These are phyloP conservation scores for Miniopterus natalensis DNA, from an alignment of 2,113 vertebrate genomes.

Conservation along the genomic window DNA sequence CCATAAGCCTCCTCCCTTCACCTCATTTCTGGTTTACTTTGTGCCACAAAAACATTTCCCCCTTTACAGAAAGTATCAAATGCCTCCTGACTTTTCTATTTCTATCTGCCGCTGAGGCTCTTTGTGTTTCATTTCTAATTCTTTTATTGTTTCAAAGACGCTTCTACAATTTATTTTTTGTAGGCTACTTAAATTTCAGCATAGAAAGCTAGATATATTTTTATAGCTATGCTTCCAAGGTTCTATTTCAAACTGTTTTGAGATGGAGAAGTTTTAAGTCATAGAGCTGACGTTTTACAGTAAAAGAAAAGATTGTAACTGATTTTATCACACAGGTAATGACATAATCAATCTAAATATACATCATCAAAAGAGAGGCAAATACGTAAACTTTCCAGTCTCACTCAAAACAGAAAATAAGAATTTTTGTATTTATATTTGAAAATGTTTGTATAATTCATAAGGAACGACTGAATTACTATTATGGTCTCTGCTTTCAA, in stretches of 20 bases:
- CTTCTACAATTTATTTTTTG: neutral
- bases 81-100: neutral
- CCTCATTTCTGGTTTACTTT: neutral
- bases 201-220: slow-evolving; percentile 22
- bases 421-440: neutral
- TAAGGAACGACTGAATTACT: slow-evolving; percentile 19
- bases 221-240: slow-evolving; percentile 55
- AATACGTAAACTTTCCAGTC: neutral
- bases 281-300: neutral
- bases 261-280: slow-evolving; percentile 50
- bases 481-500: neutral
- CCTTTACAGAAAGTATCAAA: neutral
- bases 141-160: slow-evolving; percentile 48
- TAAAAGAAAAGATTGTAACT: slow-evolving; percentile 20
- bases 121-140: slow-evolving; percentile 53
- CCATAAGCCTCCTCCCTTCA: neutral
- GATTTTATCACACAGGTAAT: slow-evolving; percentile 61
- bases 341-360: slow-evolving; percentile 33
- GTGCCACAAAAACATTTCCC: neutral
- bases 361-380: neutral
- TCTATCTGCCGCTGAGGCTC: neutral
- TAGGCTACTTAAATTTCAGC: slow-evolving; percentile 59
- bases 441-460: slow-evolving; percentile 2
- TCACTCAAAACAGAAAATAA: slow-evolving; percentile 56
- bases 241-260: slow-evolving; percentile 64